Evolutionary conservation across 2,797 vertebrate genomes (phyloP).

Genomic region (Trematomus bernacchii): DNA sequence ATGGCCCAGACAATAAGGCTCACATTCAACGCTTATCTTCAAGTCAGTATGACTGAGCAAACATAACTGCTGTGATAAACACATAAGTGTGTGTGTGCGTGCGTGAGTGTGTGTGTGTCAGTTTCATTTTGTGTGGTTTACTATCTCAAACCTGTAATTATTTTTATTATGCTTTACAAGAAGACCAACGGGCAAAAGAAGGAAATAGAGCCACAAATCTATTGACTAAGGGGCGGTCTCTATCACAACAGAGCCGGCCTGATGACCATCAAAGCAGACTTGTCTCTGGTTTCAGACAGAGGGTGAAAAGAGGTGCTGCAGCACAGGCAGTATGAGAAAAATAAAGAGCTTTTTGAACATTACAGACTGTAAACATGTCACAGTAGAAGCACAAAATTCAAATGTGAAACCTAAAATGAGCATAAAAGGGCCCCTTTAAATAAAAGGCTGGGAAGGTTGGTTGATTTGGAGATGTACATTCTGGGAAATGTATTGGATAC

Average conservation of each 20-base stretch:
- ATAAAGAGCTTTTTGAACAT: too few relatives aligned
- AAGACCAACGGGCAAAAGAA: not conserved
- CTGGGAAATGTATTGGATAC: not conserved
- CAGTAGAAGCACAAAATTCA: too few relatives aligned
- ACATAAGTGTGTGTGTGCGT: not conserved
- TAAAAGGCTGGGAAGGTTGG: not conserved
- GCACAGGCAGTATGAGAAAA: too few relatives aligned
- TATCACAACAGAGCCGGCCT: too few relatives aligned
- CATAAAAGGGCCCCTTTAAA: not conserved
- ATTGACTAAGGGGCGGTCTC: too few relatives aligned
- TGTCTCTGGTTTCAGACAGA: too few relatives aligned
- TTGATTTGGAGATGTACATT: not conserved
- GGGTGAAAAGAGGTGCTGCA: too few relatives aligned
- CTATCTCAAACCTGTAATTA: not conserved
- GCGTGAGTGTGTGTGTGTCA: not conserved
- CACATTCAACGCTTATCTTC: not conserved
- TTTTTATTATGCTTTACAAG: not conserved
- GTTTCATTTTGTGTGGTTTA: conserved; percentile 25
- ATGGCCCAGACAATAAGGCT: not conserved
- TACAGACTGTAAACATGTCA: too few relatives aligned
- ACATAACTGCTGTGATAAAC: not conserved
- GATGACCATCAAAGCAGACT: too few relatives aligned
- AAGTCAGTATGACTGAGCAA: not conserved
- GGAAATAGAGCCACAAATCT: not conserved
- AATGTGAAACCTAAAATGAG: too few relatives aligned